Conservation (phyloP, 2,113 vertebrate species). For the Eolophus roseicapilla region DNA sequence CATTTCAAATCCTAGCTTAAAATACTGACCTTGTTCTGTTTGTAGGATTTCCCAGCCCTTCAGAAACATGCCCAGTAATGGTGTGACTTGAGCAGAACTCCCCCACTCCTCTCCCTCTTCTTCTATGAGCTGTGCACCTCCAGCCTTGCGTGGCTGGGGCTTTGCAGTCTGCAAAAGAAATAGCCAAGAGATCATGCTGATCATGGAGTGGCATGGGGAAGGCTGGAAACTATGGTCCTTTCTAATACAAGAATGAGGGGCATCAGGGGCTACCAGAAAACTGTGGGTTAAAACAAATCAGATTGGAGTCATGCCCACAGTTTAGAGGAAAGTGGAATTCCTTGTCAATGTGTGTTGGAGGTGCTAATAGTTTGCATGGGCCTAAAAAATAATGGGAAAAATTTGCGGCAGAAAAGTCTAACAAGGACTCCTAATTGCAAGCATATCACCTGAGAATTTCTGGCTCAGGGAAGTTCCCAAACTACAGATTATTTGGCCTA, state of each 20-base stretch:
- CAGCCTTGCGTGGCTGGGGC: not conserved
- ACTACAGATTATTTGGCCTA: not conserved
- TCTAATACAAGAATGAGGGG: not conserved
- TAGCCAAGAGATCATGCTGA: not conserved
- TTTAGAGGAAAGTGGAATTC: not conserved
- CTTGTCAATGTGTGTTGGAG: not conserved
- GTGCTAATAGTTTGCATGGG: not conserved
- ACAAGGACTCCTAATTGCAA: not conserved
- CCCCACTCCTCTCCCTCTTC: not conserved
- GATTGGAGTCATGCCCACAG: not conserved
- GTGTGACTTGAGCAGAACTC: not conserved
- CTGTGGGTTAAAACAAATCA: not conserved
- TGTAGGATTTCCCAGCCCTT: not conserved
- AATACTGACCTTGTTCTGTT: not conserved
- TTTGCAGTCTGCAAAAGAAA: not conserved
- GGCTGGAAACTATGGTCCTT: not conserved
- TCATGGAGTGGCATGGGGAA: not conserved
- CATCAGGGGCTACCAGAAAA: not conserved
- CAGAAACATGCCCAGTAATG: fast-evolving
- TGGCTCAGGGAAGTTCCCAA: not conserved
- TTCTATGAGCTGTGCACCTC: not conserved
- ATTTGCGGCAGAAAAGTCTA: not conserved
- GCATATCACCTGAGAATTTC: not conserved
- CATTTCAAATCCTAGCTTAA: not conserved
- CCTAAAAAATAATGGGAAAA: not conserved